Percentiles rank a stretch among this genome's conserved stretches.
Conservation (phyloP, 2,113 vertebrate species). For the Cavia porcellus region DNA sequence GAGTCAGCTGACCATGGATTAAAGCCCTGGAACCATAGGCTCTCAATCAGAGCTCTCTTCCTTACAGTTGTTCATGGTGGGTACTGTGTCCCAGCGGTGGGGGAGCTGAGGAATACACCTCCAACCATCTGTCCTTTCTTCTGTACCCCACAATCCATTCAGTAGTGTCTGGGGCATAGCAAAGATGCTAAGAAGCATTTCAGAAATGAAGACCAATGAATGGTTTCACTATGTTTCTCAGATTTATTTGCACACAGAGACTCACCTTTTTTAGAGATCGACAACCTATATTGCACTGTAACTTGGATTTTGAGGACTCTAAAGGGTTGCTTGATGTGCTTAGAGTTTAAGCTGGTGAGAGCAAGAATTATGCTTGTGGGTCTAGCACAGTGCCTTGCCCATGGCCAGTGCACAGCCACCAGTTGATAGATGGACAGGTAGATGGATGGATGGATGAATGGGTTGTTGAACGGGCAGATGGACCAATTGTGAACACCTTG, state of each 20-base stretch:
- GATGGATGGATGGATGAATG: background rate
- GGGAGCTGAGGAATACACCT: background rate
- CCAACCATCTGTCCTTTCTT: background rate
- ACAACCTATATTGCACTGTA: background rate
- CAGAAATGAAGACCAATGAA: background rate
- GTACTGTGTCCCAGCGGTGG: background rate
- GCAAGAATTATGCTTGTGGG: background rate
- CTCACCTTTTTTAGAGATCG: background rate
- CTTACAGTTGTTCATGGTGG: background rate
- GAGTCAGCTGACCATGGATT: background rate
- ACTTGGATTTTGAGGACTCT: background rate
- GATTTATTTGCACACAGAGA: background rate
- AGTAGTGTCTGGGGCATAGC: too few relatives aligned
- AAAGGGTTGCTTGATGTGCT: too few relatives aligned
- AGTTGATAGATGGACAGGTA: background rate
- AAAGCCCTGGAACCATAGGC: background rate
- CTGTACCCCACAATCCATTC: background rate
- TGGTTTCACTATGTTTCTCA: background rate
- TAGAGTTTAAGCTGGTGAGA: background rate
- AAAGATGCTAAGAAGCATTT: background rate
- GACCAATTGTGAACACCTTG: background rate
- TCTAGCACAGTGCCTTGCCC: background rate
- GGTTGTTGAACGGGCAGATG: background rate
- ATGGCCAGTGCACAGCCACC: background rate
- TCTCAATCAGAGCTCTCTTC: background rate